Conservation (phyloP, 2,888 invertebrate species). For the Phengaris alcon region DNA sequence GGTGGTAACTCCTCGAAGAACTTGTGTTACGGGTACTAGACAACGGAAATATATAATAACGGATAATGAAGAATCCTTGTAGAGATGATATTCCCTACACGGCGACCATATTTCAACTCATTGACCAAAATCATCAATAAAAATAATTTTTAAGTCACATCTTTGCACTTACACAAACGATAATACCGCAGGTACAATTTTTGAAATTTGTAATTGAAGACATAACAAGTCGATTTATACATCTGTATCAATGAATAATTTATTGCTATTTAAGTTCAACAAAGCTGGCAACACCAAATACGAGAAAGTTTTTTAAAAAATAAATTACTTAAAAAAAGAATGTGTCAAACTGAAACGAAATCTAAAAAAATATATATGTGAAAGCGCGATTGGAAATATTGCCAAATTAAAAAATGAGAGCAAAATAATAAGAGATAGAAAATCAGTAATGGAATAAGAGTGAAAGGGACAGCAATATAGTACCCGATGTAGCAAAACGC, state of each 20-base stretch:
- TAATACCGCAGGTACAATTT: slow-evolving; percentile 26
- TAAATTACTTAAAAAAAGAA: slow-evolving; percentile 24
- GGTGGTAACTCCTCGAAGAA: too few relatives aligned
- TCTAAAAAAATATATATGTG: neutral
- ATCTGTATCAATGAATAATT: slow-evolving; percentile 3
- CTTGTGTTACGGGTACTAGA: too few relatives aligned
- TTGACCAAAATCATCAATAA: slow-evolving; percentile 5
- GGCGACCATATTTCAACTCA: neutral
- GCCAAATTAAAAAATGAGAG: neutral
- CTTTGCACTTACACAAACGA: slow-evolving; percentile 11
- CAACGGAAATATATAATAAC: too few relatives aligned
- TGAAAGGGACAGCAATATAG: neutral
- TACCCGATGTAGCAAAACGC: slow-evolving; percentile 2
- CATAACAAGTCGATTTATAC: slow-evolving; percentile 24
- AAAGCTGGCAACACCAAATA: slow-evolving; percentile 23
- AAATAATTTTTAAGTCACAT: neutral
- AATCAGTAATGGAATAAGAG: neutral
- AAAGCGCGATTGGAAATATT: neutral
- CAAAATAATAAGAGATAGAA: slow-evolving; percentile 1
- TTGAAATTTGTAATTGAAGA: slow-evolving; percentile 24
- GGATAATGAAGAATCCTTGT: too few relatives aligned
- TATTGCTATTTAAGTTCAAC: slow-evolving; percentile 24
- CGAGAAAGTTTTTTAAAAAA: slow-evolving; percentile 20
- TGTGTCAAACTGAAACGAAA: neutral
- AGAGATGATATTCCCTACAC: neutral